Percentiles rank a stretch among this genome's conserved stretches.
These are phyloP conservation scores for Hormiphora californensis DNA, from an alignment of 37 sponge, comb jelly and placozoan species.

Conservation along the genomic window DNA sequence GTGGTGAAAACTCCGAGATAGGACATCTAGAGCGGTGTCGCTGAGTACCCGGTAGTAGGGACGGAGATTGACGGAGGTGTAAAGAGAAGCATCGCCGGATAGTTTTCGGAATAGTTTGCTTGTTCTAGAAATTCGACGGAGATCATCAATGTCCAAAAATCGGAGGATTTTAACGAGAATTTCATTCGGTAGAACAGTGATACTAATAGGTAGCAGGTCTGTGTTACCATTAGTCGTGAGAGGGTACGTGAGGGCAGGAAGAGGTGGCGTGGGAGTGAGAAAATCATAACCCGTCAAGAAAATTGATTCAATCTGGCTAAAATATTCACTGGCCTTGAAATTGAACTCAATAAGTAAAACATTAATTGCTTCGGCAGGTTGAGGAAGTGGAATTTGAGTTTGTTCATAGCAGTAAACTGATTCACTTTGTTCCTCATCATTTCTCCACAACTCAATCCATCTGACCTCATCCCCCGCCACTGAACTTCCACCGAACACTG, in stretches of 20 bases:
- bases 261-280: too few relatives aligned
- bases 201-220: neutral
- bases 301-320: neutral
- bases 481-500: neutral
- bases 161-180: neutral
- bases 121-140: neutral
- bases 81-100: neutral
- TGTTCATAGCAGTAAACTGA: too few relatives aligned
- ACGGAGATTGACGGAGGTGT: constrained; percentile 7
- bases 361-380: too few relatives aligned
- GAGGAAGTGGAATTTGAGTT: too few relatives aligned
- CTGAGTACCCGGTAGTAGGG: neutral
- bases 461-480: too few relatives aligned
- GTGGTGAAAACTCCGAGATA: neutral
- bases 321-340: neutral
- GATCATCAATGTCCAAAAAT: constrained; percentile 26
- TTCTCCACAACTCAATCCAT: too few relatives aligned
- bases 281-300: neutral
- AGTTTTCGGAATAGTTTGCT: neutral
- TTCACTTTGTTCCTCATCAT: too few relatives aligned
- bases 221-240: too few relatives aligned
- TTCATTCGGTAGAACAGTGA: constrained; percentile 11
- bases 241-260: too few relatives aligned
- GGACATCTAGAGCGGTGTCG: neutral
- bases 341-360: neutral